phyloP scores from a whole-genome alignment of 2,113 vertebrate species.

The Centropus unirufus region DNA sequence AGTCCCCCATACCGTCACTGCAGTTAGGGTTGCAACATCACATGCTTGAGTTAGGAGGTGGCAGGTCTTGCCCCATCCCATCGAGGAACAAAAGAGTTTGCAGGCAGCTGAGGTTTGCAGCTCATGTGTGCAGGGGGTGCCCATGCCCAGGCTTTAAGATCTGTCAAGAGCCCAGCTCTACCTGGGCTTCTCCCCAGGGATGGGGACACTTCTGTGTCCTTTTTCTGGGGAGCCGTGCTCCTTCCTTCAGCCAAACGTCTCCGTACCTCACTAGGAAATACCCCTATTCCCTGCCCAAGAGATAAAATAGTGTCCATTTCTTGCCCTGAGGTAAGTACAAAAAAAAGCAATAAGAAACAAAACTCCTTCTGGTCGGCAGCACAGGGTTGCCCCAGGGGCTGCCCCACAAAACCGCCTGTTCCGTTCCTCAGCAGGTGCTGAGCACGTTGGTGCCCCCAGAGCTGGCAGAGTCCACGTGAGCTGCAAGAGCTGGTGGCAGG shows the following conservation, averaged over 20 bases:
- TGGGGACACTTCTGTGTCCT: not conserved
- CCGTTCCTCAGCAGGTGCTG: fast-evolving
- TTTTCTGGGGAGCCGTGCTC: not conserved
- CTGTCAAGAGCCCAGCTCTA: not conserved
- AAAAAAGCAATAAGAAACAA: not conserved
- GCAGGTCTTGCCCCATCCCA: not conserved
- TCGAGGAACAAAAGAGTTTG: not conserved
- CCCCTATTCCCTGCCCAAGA: not conserved
- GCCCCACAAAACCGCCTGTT: not conserved
- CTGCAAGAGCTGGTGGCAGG: not conserved
- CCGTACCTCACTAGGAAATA: not conserved
- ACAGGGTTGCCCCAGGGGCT: not conserved
- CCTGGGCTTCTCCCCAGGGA: not conserved
- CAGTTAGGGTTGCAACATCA: not conserved
- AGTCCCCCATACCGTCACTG: fast-evolving
- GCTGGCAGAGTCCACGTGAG: not conserved
- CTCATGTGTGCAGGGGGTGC: fast-evolving
- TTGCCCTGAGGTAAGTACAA: not conserved
- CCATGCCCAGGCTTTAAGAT: not conserved
- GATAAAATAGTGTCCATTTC: not conserved
- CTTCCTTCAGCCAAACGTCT: not conserved
- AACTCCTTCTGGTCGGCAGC: not conserved
- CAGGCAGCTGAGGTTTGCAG: not conserved
- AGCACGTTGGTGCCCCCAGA: fast-evolving
- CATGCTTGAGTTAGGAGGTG: fast-evolving